Evolutionary conservation across 2,888 invertebrate genomes (phyloP).

Genomic region (Amiota communis): DNA sequence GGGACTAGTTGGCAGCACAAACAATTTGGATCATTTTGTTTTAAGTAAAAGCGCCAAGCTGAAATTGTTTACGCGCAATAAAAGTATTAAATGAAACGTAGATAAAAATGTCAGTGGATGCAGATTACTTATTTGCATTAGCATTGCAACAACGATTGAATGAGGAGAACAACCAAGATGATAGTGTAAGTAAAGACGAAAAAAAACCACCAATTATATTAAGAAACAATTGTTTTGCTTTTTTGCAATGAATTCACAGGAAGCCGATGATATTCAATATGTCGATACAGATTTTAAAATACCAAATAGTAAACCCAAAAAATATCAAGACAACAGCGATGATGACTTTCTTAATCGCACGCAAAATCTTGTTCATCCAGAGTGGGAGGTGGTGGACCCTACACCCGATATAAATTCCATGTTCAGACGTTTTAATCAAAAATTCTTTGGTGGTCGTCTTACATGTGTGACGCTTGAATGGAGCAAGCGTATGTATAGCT

Average conservation of each 20-base stretch:
- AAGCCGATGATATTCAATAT: neutral
- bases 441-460: constrained; percentile 88
- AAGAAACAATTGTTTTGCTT: constrained; percentile 1
- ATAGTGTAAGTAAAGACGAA: constrained; percentile 8
- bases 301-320: neutral
- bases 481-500: constrained; percentile 92
- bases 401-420: constrained; percentile 91
- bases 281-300: constrained; percentile 36
- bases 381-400: constrained; percentile 90
- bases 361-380: constrained; percentile 71
- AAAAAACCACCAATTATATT: neutral
- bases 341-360: constrained; percentile 68
- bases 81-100: too few relatives aligned
- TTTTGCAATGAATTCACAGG: neutral
- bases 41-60: too few relatives aligned
- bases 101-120: constrained; percentile 58
- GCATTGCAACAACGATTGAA: constrained; percentile 59
- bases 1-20: too few relatives aligned
- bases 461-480: constrained; percentile 89
- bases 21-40: too few relatives aligned
- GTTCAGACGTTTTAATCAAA: constrained; percentile 88
- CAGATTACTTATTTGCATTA: constrained; percentile 60
- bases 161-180: constrained; percentile 40
- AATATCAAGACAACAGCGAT: constrained; percentile 43
- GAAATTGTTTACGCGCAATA: too few relatives aligned